Evolutionary conservation across 2,888 invertebrate species (phyloP), one percentile per base, ranked within the genome.

Genomic region (Melikaiella ostensackeni): DNA sequence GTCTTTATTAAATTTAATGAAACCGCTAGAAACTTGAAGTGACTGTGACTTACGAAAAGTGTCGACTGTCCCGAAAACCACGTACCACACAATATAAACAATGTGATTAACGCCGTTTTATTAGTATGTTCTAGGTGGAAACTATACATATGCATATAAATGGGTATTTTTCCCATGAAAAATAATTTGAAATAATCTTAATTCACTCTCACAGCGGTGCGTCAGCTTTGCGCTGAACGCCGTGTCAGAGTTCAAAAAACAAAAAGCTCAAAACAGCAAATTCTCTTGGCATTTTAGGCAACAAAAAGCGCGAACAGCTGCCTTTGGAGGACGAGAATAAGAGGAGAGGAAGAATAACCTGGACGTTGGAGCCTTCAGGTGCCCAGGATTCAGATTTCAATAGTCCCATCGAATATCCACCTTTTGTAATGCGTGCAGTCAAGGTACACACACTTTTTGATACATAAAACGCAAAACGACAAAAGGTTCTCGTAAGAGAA

Each of bases 371-470:
- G 85, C 85, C 89, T 82, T 86, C 86, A 75, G 89, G 86, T 82
- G 84, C 86, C 80, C 84, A 88, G 87, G 87, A 88, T 87, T 85
- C 88, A 83, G 88, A 89, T 87, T 85, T 86, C 81, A 88, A 90
- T 85, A 88, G 88, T 85, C 81, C 84, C 83, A 85, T 86, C 74
- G 87, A 91, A 85, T 89, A 89, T 85, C 91, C 91, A 84, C 84
- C 89, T 85, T 91, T 89, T 88, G 90, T 91, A 84, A 87, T 90
- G 87, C 88, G 86, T 84, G 91, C 90, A 87, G 90, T 91, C 77
- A 91, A 91, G 91, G 91, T 91, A 91, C 86, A 88, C 75, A 83
- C 63, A 21, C 6, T 64, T 70, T 70, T 50, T 70, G 70, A 70
- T 70, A 50, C n/a, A 70, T 70, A 70, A 70, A 70, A 30, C 46